A percentile compares a stretch with the other conserved stretches of the same genome.
Conservation (phyloP, 2,888 invertebrate species). For the Heliconius ismenius region DNA sequence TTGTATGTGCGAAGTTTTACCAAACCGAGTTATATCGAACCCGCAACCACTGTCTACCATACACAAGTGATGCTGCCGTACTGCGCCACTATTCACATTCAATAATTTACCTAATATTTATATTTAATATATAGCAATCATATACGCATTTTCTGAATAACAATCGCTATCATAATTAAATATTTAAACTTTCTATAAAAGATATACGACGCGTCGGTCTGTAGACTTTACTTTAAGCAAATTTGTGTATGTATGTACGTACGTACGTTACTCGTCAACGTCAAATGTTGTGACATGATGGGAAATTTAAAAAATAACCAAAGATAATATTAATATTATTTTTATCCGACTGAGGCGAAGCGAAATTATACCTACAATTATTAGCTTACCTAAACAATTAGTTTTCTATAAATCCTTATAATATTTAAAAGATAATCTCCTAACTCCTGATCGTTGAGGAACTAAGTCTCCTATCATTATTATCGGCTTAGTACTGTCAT, state of each 20-base stretch:
- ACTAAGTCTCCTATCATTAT: too few species aligned
- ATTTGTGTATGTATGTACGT: slow-evolving; percentile 1
- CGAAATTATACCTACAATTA: too few species aligned
- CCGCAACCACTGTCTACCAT: background rate
- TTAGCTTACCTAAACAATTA: too few species aligned
- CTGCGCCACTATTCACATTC: background rate
- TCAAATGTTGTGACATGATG: slow-evolving; percentile 2
- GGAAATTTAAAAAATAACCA: background rate
- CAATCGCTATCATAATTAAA: slow-evolving; percentile 10
- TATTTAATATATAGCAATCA: background rate
- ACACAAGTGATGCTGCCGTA: background rate
- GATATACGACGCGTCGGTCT: slow-evolving; percentile 14
- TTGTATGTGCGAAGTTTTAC: too few species aligned
- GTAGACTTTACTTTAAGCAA: slow-evolving; percentile 1
- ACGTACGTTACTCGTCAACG: background rate
- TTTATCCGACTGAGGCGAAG: background rate
- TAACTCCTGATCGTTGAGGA: too few species aligned
- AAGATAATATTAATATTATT: background rate
- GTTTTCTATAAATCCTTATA: too few species aligned
- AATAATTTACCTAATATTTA: background rate
- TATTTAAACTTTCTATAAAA: slow-evolving; percentile 9
- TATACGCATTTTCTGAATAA: background rate
- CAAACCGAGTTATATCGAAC: background rate
- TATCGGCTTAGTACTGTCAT: too few species aligned
- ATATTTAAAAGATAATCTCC: too few species aligned